Evolutionary conservation across 2,888 invertebrate genomes (phyloP).

Genomic region (Hypselothyrea guttata): DNA sequence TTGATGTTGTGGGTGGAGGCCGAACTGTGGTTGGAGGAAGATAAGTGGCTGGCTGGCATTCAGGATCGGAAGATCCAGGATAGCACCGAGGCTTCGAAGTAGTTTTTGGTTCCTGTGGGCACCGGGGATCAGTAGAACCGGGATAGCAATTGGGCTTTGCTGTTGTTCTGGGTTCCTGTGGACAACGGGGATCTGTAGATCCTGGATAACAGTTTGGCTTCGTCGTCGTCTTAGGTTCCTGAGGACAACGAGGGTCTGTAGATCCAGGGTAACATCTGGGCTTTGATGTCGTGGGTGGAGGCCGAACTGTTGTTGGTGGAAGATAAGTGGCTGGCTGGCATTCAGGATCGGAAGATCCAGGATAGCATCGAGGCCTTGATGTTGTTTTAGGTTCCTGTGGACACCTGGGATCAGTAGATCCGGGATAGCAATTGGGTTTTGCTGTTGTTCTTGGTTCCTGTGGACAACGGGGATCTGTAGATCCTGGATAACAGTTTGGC

Average conservation of each 20-base stretch:
- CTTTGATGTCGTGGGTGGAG: background rate
- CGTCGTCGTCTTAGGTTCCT: slow-evolving; percentile 20
- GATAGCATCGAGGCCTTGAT: slow-evolving; percentile 6
- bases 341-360: slow-evolving; percentile 20
- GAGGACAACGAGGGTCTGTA: slow-evolving; percentile 25
- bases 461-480: slow-evolving; percentile 66
- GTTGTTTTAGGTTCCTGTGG: slow-evolving; percentile 12
- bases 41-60: background rate
- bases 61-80: background rate
- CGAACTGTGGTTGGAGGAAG: background rate
- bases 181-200: slow-evolving; percentile 57
- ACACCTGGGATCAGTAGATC: slow-evolving; percentile 14
- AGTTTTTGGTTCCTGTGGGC: background rate
- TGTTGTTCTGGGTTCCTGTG: background rate
- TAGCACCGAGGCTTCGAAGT: background rate
- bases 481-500: slow-evolving; percentile 46
- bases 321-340: slow-evolving; percentile 13
- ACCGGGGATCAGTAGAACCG: slow-evolving; percentile 72
- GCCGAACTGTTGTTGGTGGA: slow-evolving; percentile 8
- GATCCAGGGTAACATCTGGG: slow-evolving; percentile 20
- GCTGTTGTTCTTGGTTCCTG: slow-evolving; percentile 38
- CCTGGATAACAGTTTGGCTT: slow-evolving; percentile 78
- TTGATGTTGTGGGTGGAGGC: background rate
- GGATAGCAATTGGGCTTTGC: slow-evolving; percentile 66
- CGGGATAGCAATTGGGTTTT: slow-evolving; percentile 15